Evolutionary conservation across 1,140 invertebrate genomes (phyloP).

Genomic region (Aphelenchoides avenae): DNA sequence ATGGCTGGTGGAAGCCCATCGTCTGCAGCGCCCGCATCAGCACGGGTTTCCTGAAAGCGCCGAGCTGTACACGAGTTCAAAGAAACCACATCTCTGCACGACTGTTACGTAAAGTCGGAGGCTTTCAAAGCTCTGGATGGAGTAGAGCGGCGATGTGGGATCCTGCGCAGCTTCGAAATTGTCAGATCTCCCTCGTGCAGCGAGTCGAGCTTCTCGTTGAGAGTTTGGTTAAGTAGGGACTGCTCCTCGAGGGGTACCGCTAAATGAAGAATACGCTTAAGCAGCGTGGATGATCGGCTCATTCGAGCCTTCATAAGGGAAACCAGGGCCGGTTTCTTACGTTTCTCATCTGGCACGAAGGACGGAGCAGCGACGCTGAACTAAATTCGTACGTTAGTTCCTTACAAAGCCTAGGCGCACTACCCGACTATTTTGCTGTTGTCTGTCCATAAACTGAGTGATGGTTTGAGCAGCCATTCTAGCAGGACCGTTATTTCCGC

Average conservation of each 20-base stretch:
- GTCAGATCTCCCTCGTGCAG: slow-evolving; percentile 37
- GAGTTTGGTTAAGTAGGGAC: slow-evolving; percentile 42
- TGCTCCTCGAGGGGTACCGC: slow-evolving; percentile 27
- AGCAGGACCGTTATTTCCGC: no score
- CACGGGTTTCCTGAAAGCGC: slow-evolving; percentile 32
- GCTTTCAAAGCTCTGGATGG: slow-evolving; percentile 42
- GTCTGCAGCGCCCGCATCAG: slow-evolving; percentile 60
- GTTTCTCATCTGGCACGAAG: no score
- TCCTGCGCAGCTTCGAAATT: slow-evolving; percentile 32
- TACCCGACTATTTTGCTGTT: no score
- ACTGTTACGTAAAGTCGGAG: slow-evolving; percentile 27
- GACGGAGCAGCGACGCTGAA: no score
- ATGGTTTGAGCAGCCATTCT: no score
- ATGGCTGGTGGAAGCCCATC: slow-evolving; percentile 94
- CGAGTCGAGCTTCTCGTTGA: slow-evolving; percentile 40
- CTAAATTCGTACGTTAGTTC: no score
- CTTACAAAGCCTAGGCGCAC: no score
- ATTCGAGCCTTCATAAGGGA: no score
- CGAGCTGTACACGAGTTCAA: slow-evolving; percentile 8
- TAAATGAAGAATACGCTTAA: no score
- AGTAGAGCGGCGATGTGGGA: slow-evolving; percentile 46
- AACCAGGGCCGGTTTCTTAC: no score
- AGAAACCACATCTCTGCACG: slow-evolving; percentile 3
- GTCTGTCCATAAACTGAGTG: no score
- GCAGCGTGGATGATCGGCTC: no score